A percentile compares a stretch with the other conserved stretches of the same genome.
Conservation (phyloP, 2,113 vertebrate species). For the Hydrochoerus hydrochaeris region DNA sequence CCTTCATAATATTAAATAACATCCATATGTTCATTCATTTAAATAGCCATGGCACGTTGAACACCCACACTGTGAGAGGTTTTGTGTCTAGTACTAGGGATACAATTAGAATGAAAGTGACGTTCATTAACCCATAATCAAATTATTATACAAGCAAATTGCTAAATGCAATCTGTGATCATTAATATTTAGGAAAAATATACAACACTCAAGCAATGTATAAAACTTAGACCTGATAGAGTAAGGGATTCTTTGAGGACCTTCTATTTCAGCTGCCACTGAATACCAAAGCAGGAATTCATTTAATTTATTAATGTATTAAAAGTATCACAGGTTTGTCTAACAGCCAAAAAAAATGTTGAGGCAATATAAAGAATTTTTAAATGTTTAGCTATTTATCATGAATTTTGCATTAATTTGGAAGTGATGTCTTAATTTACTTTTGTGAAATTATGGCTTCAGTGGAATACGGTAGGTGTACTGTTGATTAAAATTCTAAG, state of each 20-base stretch:
- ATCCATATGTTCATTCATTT: neutral
- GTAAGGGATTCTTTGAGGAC: neutral
- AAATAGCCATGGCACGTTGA: neutral
- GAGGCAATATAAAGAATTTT: neutral
- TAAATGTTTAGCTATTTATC: neutral
- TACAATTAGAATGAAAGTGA: neutral
- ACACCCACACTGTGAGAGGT: neutral
- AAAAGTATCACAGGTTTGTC: neutral
- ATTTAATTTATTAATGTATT: neutral
- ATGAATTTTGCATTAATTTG: neutral
- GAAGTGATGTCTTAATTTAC: neutral
- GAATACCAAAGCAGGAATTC: neutral
- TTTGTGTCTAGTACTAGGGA: neutral
- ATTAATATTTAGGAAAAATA: neutral
- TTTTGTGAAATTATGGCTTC: neutral
- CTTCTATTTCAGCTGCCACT: neutral
- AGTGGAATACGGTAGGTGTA: neutral
- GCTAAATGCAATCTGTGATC: neutral
- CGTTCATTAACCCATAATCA: neutral
- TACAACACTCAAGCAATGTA: neutral
- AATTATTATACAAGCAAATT: neutral
- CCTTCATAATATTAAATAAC: neutral
- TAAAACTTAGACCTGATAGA: neutral
- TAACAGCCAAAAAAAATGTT: neutral
- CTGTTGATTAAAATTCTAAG: neutral